Percentiles rank a stretch among this genome's conserved stretches.
These are phyloP conservation scores for Serripes groenlandicus DNA, from an alignment of 2,888 invertebrate genomes.

Conservation along the genomic window DNA sequence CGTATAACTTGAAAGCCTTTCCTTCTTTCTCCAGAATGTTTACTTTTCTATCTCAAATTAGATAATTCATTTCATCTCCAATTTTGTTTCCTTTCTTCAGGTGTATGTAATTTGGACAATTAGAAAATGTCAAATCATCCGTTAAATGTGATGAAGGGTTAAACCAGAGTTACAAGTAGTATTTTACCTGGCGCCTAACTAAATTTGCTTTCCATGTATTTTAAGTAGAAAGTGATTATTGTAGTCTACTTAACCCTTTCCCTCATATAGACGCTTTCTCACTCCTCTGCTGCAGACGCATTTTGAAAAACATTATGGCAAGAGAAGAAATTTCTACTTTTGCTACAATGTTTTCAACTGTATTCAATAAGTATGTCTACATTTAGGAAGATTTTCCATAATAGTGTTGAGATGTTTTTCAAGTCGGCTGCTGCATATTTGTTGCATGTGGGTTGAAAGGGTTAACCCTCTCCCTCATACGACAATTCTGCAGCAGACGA, in stretches of 20 bases:
- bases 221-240: slow-evolving; percentile 38
- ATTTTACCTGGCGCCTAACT: slow-evolving; percentile 58
- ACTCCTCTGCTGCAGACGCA: neutral
- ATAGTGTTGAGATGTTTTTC: too few species aligned
- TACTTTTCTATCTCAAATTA: neutral
- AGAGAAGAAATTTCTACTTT: too few species aligned
- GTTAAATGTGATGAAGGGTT: too few species aligned
- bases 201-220: slow-evolving; percentile 57
- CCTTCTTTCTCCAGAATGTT: neutral
- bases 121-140: neutral
- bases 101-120: neutral
- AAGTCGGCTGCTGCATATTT: too few species aligned
- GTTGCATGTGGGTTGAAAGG: too few species aligned
- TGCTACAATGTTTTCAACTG: too few species aligned
- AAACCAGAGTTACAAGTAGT: slow-evolving; percentile 22
- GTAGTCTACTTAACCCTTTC: slow-evolving; percentile 4
- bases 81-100: neutral
- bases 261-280: too few species aligned
- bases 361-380: too few species aligned
- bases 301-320: too few species aligned
- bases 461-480: too few species aligned
- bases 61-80: neutral
- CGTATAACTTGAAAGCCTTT: neutral
- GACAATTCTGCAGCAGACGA: too few species aligned
- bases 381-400: too few species aligned